Evolutionary conservation across 2,888 invertebrate species (phyloP).

Genomic region (Apantesis nais): DNA sequence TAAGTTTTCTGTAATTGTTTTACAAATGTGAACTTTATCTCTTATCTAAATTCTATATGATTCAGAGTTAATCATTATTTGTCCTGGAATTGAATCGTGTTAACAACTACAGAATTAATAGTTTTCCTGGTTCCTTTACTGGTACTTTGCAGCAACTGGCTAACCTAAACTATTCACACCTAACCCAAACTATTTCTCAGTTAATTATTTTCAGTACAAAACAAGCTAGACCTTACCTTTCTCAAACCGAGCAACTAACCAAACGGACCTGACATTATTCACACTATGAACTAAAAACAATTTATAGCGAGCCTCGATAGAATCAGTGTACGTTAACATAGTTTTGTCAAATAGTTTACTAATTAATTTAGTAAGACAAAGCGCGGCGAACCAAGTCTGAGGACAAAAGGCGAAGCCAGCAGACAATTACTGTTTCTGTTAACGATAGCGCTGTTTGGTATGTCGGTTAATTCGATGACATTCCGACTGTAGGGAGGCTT

Average conservation of each 20-base stretch:
- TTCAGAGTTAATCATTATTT: neutral
- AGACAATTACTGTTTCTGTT: slow-evolving; percentile 54
- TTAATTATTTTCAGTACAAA: neutral
- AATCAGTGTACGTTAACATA: slow-evolving; percentile 30
- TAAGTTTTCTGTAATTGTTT: too few relatives aligned
- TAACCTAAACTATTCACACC: neutral
- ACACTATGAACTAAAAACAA: slow-evolving; percentile 19
- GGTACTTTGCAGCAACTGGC: neutral
- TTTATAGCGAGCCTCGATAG: slow-evolving; percentile 6
- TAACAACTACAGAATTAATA: neutral
- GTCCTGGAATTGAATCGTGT: neutral
- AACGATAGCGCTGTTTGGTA: slow-evolving; percentile 34
- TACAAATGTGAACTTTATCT: too few relatives aligned
- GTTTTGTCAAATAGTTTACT: slow-evolving; percentile 42
- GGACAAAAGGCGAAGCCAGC: slow-evolving; percentile 54
- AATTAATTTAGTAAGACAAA: slow-evolving; percentile 42
- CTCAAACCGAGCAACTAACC: neutral
- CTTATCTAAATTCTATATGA: too few relatives aligned
- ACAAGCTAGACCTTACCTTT: neutral
- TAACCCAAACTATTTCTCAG: neutral
- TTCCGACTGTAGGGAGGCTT: slow-evolving; percentile 3
- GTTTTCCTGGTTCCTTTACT: too few relatives aligned
- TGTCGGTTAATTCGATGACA: slow-evolving; percentile 7
- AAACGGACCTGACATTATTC: slow-evolving; percentile 12
- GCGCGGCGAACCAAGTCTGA: slow-evolving; percentile 36